Evolutionary conservation across 2,113 vertebrate species (phyloP).

Genomic region (Ictalurus punctatus): DNA sequence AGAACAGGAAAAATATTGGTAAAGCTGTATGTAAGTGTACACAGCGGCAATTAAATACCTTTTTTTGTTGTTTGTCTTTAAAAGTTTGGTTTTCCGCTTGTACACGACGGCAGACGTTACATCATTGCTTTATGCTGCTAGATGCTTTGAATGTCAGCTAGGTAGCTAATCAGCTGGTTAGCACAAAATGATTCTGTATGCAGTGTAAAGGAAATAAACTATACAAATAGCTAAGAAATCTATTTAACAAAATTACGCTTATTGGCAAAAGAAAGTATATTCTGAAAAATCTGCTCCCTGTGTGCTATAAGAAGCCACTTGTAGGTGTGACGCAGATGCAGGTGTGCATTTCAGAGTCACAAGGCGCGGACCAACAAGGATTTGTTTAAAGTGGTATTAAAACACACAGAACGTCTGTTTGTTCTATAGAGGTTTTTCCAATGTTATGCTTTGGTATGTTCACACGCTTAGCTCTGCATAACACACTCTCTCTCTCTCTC

Average conservation of each 20-base stretch:
- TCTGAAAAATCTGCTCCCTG: not conserved
- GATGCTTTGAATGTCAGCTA: not conserved
- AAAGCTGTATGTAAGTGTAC: not conserved
- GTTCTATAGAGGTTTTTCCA: not conserved
- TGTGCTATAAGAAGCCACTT: not conserved
- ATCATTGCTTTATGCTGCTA: not conserved
- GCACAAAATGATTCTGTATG: not conserved
- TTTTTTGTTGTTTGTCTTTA: not conserved
- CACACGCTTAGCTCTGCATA: not conserved
- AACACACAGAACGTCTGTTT: not conserved
- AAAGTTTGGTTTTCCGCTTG: not conserved
- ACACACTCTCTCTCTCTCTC: not conserved
- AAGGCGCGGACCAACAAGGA: not conserved
- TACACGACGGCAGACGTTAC: not conserved
- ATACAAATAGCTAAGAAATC: not conserved
- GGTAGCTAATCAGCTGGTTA: not conserved
- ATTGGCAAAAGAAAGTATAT: not conserved
- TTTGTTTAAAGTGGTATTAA: constrained; percentile 16
- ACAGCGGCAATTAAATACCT: not conserved
- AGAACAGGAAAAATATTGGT: not conserved
- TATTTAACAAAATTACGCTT: not conserved
- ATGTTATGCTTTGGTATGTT: not conserved
- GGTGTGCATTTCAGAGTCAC: not conserved
- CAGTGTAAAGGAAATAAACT: not conserved
- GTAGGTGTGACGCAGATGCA: not conserved